phyloP scores from a whole-genome alignment of 2,888 invertebrate genomes.

The Colletes collaris region DNA sequence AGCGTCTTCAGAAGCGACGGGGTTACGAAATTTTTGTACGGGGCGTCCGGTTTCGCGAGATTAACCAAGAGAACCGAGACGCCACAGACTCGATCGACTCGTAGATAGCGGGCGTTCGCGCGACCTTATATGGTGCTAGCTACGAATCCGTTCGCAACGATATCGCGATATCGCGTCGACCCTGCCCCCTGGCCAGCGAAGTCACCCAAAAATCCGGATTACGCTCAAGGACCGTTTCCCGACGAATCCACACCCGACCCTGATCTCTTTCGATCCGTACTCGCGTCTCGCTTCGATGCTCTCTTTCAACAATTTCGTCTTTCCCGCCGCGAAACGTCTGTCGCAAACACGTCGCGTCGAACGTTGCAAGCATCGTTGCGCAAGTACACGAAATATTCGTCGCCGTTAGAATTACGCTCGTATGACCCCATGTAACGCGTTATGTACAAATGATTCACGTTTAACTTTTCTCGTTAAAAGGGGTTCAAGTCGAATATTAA shows the following conservation, averaged over 20 bases:
- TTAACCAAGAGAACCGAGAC: neutral
- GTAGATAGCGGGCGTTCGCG: constrained; percentile 10
- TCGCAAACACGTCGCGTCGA: too few relatives aligned
- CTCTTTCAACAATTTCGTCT: neutral
- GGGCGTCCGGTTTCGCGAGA: constrained; percentile 11
- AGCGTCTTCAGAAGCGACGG: neutral
- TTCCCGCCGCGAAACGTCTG: too few relatives aligned
- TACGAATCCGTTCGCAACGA: constrained; percentile 2
- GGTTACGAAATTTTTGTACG: constrained; percentile 19
- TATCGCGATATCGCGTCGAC: constrained; percentile 3
- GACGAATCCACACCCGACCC: neutral
- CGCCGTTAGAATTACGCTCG: too few relatives aligned
- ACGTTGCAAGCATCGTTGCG: too few relatives aligned
- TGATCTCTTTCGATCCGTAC: neutral
- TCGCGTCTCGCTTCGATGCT: neutral
- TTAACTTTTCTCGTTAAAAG: too few relatives aligned
- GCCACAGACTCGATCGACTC: neutral
- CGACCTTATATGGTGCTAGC: constrained; percentile 37
- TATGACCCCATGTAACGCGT: too few relatives aligned
- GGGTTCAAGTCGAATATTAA: too few relatives aligned
- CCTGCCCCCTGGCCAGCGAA: neutral
- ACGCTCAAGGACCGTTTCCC: neutral
- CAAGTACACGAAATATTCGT: too few relatives aligned
- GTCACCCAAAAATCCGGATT: neutral
- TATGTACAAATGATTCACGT: too few relatives aligned